Conservation (phyloP, 2,797 vertebrate species). For the Lepidocolaptes lacrymiger region DNA sequence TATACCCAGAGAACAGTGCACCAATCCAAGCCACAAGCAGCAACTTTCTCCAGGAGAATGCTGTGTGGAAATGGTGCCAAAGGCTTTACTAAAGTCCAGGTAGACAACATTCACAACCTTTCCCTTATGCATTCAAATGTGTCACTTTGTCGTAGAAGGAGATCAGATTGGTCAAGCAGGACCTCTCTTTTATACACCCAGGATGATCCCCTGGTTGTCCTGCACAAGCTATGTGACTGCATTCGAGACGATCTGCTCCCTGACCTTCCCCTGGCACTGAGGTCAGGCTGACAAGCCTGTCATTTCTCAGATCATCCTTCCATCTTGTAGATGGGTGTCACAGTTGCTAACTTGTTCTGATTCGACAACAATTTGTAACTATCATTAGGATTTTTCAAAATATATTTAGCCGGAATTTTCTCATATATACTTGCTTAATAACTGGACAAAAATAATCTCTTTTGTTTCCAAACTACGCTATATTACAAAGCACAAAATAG, state of each 20-base stretch:
- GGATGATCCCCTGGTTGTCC: background rate
- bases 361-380: background rate
- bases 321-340: background rate
- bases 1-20: background rate
- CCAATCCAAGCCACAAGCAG: background rate
- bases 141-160: background rate
- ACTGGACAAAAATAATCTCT: background rate
- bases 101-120: background rate
- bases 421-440: background rate
- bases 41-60: background rate
- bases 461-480: background rate
- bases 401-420: background rate
- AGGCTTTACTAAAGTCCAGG: background rate
- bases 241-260: background rate
- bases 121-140: background rate
- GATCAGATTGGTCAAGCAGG: background rate
- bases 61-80: background rate
- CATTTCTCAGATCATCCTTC: background rate
- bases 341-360: background rate
- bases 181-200: background rate
- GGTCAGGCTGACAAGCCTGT: background rate
- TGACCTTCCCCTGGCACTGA: background rate
- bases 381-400: background rate
- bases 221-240: background rate
- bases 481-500: background rate